Base-by-base conservation (phyloP, 1,140 invertebrate genomes). In the Paralvinella palmiformis region DNA sequence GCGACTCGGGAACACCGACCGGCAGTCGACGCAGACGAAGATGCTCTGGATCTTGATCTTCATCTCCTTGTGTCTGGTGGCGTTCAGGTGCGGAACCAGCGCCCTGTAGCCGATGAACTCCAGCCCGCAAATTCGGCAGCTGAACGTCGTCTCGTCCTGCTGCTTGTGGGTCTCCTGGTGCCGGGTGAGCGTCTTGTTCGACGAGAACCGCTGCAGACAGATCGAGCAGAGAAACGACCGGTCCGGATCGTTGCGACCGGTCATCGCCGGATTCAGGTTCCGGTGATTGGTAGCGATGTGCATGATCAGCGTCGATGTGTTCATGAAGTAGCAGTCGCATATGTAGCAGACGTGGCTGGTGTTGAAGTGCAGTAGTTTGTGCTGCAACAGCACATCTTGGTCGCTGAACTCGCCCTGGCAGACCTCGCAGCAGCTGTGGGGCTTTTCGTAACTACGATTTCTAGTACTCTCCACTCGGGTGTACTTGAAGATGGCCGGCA, bases 11-110 rank as follows among this genome's bases (percentile, higher is more conserved):
- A 78, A 78, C 1, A 72, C 65, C 0, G 68, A 66, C 32, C 72
- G 65, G 60, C 76, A 78, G 31, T 72, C 71, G 24, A 73, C 71
- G 62, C 76, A 78, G 52, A 68, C 69, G 59, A 76, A 78, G 15
- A 69, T 66, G 5, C 66, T 63, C 59, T 69, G 70, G 31, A 68
- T 65, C 36, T 62, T 61, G 2, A 66, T 53, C 59, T 66, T 66
- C 64, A 66, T 66, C 33, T 62, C 59, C 41, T 62, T 61, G 59
- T 66, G 64, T 7, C 41, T 63, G 1, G 59, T 22, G 36, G 59
- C 56, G 59, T 31, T 53, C 20, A 66, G 53, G 59, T 66, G 64
- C 45, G 64, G 31, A 35, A 66, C 20, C 64, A 66, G 50, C 10
- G 57, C 59, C 17, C 53, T 24, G 35, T 48, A 66, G 27, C 52